Percentiles rank a stretch among this genome's conserved stretches.
phyloP scores from a whole-genome alignment of 2,888 invertebrate genomes.

The Polia nebulosa region DNA sequence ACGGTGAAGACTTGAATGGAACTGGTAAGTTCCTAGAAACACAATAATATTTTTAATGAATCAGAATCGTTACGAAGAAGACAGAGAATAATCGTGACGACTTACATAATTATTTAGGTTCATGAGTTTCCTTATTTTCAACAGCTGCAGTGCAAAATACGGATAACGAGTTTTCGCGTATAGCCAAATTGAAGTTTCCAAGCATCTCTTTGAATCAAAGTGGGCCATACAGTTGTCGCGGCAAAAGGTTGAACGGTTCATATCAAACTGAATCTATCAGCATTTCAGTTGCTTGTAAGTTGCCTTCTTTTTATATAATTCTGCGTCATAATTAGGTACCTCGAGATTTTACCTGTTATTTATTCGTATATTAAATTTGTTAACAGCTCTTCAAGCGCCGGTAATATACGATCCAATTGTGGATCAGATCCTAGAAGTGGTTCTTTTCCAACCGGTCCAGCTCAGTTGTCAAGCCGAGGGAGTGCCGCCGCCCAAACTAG shows the following conservation, averaged over 20 bases:
- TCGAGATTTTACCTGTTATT: neutral
- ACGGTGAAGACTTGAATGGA: slow-evolving; percentile 57
- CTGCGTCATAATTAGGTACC: neutral
- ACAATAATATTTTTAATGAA: neutral
- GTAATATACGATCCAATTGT: slow-evolving; percentile 67
- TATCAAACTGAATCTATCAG: slow-evolving; percentile 65
- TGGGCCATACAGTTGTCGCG: slow-evolving; percentile 80
- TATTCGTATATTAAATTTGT: neutral
- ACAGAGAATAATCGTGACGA: too few species aligned
- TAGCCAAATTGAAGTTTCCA: slow-evolving; percentile 77
- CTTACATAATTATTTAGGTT: neutral
- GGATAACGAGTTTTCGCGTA: slow-evolving; percentile 73
- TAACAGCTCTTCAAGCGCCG: slow-evolving; percentile 72
- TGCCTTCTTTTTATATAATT: neutral
- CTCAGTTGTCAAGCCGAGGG: slow-evolving; percentile 90
- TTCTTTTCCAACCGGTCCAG: slow-evolving; percentile 70
- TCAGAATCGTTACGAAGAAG: neutral
- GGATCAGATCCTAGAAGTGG: slow-evolving; percentile 71
- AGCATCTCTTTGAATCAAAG: slow-evolving; percentile 72
- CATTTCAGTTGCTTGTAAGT: slow-evolving; percentile 78
- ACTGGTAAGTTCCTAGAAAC: slow-evolving; percentile 66
- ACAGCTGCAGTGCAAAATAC: slow-evolving; percentile 69
- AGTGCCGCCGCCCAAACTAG: slow-evolving; percentile 92
- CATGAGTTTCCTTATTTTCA: slow-evolving; percentile 48
- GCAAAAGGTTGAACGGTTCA: slow-evolving; percentile 61